Percentiles rank a stretch among this genome's conserved stretches.
phyloP scores from a whole-genome alignment of 2,888 invertebrate genomes.

The Psylliodes chrysocephalus region DNA sequence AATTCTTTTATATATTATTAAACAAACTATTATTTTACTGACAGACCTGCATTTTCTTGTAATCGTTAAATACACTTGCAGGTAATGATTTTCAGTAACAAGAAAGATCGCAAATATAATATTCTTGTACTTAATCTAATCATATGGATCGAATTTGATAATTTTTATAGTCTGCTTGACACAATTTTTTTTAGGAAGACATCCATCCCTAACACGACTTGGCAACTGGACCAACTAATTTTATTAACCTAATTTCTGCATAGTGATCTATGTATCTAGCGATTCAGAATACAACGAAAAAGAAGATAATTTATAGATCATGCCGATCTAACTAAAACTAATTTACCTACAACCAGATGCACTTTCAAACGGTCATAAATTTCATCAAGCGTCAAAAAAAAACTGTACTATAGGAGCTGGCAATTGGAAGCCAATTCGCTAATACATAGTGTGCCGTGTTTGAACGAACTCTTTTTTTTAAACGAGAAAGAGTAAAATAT shows the following conservation, averaged over 20 bases:
- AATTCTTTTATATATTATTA: too few species aligned
- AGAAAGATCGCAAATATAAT: too few species aligned
- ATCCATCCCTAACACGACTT: too few species aligned
- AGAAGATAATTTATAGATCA: not conserved
- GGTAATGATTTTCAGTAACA: too few species aligned
- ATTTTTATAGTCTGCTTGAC: too few species aligned
- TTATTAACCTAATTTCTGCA: not conserved
- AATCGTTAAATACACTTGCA: too few species aligned
- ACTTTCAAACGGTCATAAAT: constrained; percentile 11
- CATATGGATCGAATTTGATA: too few species aligned
- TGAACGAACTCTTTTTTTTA: not conserved
- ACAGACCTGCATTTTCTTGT: too few species aligned
- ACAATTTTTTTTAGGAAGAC: too few species aligned
- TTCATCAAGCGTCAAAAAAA: constrained; percentile 4
- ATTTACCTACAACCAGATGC: not conserved
- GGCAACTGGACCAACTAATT: too few species aligned
- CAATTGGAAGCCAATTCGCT: constrained; percentile 1
- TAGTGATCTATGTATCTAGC: not conserved
- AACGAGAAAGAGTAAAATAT: not conserved
- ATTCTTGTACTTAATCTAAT: too few species aligned
- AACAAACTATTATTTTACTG: too few species aligned
- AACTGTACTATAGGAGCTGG: not conserved
- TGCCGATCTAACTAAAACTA: not conserved
- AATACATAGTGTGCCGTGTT: constrained; percentile 2
- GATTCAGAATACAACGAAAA: not conserved